These are phyloP conservation scores for Boloria euphrosyne DNA, from an alignment of 2,888 invertebrate genomes.

Conservation along the genomic window DNA sequence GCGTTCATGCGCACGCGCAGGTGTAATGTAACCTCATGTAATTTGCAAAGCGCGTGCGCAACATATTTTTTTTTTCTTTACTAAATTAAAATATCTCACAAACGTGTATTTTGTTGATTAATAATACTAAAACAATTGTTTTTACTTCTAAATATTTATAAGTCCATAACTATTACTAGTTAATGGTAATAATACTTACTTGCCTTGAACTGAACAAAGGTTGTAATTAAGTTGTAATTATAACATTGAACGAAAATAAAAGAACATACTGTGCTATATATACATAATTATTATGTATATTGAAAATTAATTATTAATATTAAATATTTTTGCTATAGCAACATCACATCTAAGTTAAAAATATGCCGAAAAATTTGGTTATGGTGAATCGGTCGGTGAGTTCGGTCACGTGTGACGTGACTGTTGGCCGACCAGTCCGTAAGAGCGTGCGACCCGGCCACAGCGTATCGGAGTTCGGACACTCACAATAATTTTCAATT, in stretches of 20 bases:
- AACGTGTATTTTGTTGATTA: not conserved
- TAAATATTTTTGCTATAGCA: constrained; percentile 18
- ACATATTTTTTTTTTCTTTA: not conserved
- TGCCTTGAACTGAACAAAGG: constrained; percentile 6
- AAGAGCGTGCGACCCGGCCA: not conserved
- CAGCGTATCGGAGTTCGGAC: not conserved
- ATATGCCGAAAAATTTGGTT: constrained; percentile 5
- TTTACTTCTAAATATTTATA: not conserved
- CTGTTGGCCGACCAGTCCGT: constrained; percentile 7
- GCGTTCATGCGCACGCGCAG: no score
- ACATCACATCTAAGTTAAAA: constrained; percentile 9
- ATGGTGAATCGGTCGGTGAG: not conserved
- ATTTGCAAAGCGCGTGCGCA: constrained; percentile 6
- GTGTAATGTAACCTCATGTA: constrained; percentile 8
- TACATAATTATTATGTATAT: no score
- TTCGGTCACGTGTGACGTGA: constrained; percentile 4
- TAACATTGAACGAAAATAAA: not conserved
- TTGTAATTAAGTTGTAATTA: not conserved
- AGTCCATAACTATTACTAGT: constrained; percentile 7
- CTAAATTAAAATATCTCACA: not conserved
- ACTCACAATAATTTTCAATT: constrained; percentile 7
- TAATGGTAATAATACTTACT: not conserved
- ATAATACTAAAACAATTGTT: not conserved
- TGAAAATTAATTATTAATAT: no score
- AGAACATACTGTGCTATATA: constrained; percentile 1